phyloP scores from a whole-genome alignment of 2,888 invertebrate species.

The Tubulanus polymorphus region DNA sequence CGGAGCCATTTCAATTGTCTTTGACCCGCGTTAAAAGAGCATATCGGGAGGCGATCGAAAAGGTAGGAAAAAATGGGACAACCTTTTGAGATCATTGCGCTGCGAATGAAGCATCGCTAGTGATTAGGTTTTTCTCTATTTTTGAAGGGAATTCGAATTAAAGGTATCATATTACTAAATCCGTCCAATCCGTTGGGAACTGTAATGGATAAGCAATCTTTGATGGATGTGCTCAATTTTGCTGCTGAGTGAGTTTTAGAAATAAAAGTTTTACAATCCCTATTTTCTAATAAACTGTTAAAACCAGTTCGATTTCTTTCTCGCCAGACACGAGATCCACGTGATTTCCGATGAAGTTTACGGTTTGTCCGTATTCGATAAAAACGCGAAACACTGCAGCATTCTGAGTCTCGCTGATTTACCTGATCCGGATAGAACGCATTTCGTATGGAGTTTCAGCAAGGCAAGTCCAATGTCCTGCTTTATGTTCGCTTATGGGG shows the following conservation, averaged over 20 bases:
- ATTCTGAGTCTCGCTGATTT: constrained; percentile 25
- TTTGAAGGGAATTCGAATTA: too few relatives aligned
- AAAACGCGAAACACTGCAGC: constrained; percentile 23
- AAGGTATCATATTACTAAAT: constrained; percentile 37
- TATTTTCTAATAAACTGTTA: too few relatives aligned
- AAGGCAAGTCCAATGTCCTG: too few relatives aligned
- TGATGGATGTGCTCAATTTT: constrained; percentile 34
- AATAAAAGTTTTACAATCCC: too few relatives aligned
- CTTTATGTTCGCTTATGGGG: too few relatives aligned
- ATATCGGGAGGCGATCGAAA: constrained; percentile 10
- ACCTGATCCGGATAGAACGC: constrained; percentile 28
- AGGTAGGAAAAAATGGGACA: constrained; percentile 11
- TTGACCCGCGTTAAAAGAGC: constrained; percentile 10
- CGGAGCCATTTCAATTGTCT: constrained; percentile 13
- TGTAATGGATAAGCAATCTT: constrained; percentile 27
- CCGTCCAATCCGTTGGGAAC: constrained; percentile 43
- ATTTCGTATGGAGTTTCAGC: constrained; percentile 41
- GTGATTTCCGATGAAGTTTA: constrained; percentile 37
- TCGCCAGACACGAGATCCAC: constrained; percentile 27
- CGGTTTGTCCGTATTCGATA: constrained; percentile 28
- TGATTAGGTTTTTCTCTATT: too few relatives aligned
- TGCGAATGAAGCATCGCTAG: too few relatives aligned
- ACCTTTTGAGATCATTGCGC: background rate
- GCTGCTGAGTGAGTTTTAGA: constrained; percentile 30
- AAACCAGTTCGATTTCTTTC: too few relatives aligned